These are phyloP conservation scores for Aurelia coerulea DNA, from an alignment of 30 jellyfish, hydroid and myxozoan species.

Conservation along the genomic window DNA sequence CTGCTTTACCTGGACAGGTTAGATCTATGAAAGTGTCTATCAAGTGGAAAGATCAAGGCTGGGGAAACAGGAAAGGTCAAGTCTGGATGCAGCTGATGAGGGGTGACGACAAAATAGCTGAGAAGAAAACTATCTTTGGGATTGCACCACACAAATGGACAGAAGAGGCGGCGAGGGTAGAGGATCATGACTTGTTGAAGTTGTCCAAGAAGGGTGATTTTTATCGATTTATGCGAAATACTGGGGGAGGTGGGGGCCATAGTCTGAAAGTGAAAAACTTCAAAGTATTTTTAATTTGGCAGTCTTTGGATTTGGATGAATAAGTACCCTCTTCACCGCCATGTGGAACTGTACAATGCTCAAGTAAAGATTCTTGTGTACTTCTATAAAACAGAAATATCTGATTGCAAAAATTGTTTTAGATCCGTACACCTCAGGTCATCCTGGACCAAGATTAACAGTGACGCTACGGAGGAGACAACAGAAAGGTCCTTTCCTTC, in stretches of 20 bases:
- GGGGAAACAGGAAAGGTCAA: background rate
- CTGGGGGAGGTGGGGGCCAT: constrained; percentile 10
- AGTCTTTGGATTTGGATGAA: too few relatives aligned
- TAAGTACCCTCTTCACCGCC: too few relatives aligned
- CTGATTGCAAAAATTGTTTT: too few relatives aligned
- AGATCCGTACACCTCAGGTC: too few relatives aligned
- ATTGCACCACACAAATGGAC: background rate
- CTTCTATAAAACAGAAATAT: too few relatives aligned
- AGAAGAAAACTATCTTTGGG: background rate
- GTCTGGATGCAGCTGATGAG: constrained; percentile 4
- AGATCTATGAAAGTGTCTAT: background rate
- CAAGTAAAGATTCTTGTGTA: too few relatives aligned
- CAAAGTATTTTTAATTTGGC: too few relatives aligned
- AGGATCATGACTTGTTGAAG: background rate
- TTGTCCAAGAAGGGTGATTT: background rate
- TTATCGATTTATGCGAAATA: background rate
- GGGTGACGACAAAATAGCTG: background rate
- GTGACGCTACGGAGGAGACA: too few relatives aligned
- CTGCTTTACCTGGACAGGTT: background rate
- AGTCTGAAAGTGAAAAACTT: background rate
- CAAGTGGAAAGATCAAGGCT: constrained; percentile 1
- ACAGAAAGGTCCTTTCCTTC: too few relatives aligned
- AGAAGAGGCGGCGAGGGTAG: background rate
- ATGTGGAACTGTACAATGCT: too few relatives aligned
- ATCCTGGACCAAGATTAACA: too few relatives aligned